Percentiles rank a stretch among this genome's conserved stretches.
phyloP scores from a whole-genome alignment of 2,888 invertebrate genomes.

The Amaurobius ferox region DNA sequence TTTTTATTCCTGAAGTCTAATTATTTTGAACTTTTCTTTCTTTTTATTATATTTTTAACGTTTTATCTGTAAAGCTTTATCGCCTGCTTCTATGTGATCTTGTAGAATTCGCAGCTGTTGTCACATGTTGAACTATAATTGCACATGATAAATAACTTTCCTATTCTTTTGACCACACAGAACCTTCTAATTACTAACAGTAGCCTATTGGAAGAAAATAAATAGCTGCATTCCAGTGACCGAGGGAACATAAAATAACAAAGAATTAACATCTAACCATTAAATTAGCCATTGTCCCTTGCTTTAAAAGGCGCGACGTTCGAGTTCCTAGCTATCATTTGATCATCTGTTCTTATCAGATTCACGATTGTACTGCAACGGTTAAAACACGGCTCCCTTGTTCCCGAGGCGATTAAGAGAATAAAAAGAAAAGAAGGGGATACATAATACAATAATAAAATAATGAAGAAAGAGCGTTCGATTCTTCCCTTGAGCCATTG shows the following conservation, averaged over 20 bases:
- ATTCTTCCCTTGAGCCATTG: slow-evolving; percentile 58
- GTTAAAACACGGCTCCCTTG: slow-evolving; percentile 29
- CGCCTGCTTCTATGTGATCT: too few relatives aligned
- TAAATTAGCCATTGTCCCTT: slow-evolving; percentile 70
- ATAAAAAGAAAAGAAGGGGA: slow-evolving; percentile 11
- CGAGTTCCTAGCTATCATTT: slow-evolving; percentile 58
- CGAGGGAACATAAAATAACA: slow-evolving; percentile 55
- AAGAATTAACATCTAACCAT: slow-evolving; percentile 52
- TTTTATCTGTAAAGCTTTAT: too few relatives aligned
- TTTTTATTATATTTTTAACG: too few relatives aligned
- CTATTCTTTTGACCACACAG: slow-evolving; percentile 9
- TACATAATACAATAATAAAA: slow-evolving; percentile 34
- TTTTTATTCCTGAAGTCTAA: too few relatives aligned
- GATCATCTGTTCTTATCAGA: slow-evolving; percentile 67
- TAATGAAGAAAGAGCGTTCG: slow-evolving; percentile 47
- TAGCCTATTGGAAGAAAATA: slow-evolving; percentile 20
- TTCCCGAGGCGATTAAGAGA: slow-evolving; percentile 23
- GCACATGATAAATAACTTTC: slow-evolving; percentile 1
- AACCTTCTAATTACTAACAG: slow-evolving; percentile 12
- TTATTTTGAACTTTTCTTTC: too few relatives aligned
- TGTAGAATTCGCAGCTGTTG: neutral
- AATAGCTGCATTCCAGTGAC: slow-evolving; percentile 23
- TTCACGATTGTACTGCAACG: slow-evolving; percentile 52
- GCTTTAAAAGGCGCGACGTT: slow-evolving; percentile 37
- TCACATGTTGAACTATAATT: neutral